phyloP scores from a whole-genome alignment of 1,140 invertebrate genomes.

The Pseudomyrmex dendroicus region DNA sequence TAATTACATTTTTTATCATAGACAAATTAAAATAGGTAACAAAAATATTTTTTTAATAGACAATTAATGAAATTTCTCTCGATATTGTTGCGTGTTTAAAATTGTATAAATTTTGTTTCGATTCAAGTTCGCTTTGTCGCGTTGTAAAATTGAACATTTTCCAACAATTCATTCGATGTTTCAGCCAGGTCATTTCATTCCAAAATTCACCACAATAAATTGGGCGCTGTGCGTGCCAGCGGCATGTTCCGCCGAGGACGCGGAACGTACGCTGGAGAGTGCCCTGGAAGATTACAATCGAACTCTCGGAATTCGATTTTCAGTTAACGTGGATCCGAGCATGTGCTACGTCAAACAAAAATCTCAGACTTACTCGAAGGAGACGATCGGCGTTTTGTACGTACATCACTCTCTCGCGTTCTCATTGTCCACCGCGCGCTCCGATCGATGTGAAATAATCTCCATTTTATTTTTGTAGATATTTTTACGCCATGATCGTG shows the following conservation, averaged over 20 bases:
- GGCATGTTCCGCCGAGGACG: constrained; percentile 87
- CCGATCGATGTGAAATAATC: too few species aligned
- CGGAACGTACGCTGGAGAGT: constrained; percentile 85
- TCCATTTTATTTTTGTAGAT: constrained; percentile 72
- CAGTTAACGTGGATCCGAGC: constrained; percentile 86
- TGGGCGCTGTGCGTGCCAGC: constrained; percentile 90
- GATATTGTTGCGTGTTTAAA: neutral
- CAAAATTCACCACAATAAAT: constrained; percentile 88
- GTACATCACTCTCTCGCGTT: constrained; percentile 37
- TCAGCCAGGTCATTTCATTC: constrained; percentile 89
- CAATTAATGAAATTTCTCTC: neutral
- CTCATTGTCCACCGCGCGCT: too few species aligned
- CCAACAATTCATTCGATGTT: constrained; percentile 60
- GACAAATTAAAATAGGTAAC: neutral
- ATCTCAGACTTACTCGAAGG: constrained; percentile 79
- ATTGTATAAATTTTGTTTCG: constrained; percentile 1
- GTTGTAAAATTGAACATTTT: constrained; percentile 24
- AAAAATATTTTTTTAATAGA: constrained; percentile 9
- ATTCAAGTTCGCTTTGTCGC: constrained; percentile 4
- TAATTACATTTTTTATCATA: neutral
- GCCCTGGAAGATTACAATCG: constrained; percentile 86
- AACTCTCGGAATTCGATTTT: constrained; percentile 86
- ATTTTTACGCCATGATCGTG: constrained; percentile 82
- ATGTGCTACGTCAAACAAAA: constrained; percentile 86
- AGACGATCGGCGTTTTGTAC: constrained; percentile 83